Evolutionary conservation across 2,113 vertebrate species (phyloP).

Genomic region (Typhlomys cinereus): DNA sequence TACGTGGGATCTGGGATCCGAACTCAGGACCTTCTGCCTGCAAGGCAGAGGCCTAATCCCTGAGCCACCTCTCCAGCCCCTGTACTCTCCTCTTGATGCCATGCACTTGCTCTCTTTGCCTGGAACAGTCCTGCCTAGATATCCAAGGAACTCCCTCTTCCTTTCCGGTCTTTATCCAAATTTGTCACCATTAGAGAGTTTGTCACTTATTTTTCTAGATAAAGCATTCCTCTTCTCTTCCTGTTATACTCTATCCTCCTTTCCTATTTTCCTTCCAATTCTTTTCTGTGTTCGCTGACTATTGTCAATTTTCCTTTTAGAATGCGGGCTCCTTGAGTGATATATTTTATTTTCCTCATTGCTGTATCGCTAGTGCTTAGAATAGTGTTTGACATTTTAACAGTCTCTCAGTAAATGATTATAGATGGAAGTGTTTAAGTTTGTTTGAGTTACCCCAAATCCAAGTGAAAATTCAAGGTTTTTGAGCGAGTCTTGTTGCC

Average conservation of each 20-base stretch:
- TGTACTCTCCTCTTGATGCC: too few species aligned
- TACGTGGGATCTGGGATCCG: too few species aligned
- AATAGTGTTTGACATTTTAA: not conserved
- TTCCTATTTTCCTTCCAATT: conserved; percentile 34
- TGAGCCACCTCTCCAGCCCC: too few species aligned
- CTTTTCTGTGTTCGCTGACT: conserved; percentile 23
- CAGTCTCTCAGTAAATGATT: conserved; percentile 7
- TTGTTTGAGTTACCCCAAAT: not conserved
- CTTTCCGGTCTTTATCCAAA: not conserved
- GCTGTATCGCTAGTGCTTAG: not conserved
- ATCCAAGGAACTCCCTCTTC: not conserved
- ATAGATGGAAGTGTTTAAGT: conserved; percentile 3
- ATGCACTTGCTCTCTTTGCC: not conserved
- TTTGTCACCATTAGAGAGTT: not conserved
- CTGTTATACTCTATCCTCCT: not conserved
- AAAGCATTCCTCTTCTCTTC: not conserved
- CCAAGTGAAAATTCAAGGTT: not conserved
- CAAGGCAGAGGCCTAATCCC: too few species aligned
- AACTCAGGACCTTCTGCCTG: too few species aligned
- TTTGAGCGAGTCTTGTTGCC: too few species aligned
- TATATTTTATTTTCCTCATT: conserved; percentile 4
- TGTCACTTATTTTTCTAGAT: not conserved
- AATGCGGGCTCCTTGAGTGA: conserved; percentile 16
- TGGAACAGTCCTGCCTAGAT: not conserved
- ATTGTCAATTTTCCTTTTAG: conserved; percentile 13